phyloP scores from a whole-genome alignment of 1,140 invertebrate species.

The honey bee (Apis mellifera) region DNA sequence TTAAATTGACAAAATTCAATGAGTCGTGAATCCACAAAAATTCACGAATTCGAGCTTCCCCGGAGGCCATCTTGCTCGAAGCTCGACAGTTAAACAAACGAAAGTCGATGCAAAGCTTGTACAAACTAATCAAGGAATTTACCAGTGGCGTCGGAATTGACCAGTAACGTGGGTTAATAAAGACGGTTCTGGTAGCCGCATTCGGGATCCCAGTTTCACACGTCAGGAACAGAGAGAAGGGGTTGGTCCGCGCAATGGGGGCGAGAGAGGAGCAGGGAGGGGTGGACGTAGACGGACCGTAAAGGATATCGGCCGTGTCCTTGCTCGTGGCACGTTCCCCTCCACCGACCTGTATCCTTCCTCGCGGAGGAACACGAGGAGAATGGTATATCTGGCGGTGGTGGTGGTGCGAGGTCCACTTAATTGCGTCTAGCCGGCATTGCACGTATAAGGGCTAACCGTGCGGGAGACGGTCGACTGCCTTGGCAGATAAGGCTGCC shows the following conservation, averaged over 20 bases:
- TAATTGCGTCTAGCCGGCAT: conserved; percentile 62
- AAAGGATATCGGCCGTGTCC: conserved; percentile 60
- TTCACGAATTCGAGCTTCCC: too few relatives aligned
- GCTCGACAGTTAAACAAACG: not conserved
- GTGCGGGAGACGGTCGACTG: conserved; percentile 17
- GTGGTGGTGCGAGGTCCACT: conserved; percentile 37
- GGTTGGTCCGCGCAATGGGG: not conserved
- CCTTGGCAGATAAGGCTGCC: conserved; percentile 57
- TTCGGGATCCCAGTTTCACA: conserved; percentile 30
- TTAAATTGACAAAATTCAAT: too few relatives aligned
- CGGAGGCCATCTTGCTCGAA: not conserved
- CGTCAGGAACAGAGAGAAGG: conserved; percentile 30
- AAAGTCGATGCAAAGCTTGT: conserved; percentile 13
- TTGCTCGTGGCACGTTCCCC: conserved; percentile 57
- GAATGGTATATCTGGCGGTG: conserved; percentile 38
- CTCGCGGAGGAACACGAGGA: conserved; percentile 16
- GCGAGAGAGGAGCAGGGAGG: not conserved
- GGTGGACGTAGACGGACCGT: conserved; percentile 37
- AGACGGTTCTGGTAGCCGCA: conserved; percentile 12
- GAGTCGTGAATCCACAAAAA: too few relatives aligned
- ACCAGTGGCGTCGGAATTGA: not conserved
- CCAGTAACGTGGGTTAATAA: not conserved
- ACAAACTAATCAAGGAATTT: conserved; percentile 43
- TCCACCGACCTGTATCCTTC: conserved; percentile 10
- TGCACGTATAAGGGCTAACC: conserved; percentile 57